These are phyloP conservation scores for Calcarius lapponicus DNA, from an alignment of 2,797 vertebrate genomes.

Conservation along the genomic window DNA sequence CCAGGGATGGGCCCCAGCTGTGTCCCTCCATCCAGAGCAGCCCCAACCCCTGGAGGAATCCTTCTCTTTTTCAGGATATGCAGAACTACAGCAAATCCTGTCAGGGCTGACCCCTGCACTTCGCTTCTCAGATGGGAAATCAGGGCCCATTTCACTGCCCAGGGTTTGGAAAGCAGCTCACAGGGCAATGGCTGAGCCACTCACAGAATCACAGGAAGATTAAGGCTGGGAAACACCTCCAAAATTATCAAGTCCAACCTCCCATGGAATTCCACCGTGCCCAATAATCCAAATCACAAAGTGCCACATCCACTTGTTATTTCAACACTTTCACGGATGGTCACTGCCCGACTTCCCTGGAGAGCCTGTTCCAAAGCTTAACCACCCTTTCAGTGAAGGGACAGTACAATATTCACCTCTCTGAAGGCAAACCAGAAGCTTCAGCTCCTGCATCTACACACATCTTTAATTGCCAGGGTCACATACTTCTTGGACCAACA, in stretches of 20 bases:
- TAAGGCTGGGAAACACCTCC: neutral
- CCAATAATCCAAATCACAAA: neutral
- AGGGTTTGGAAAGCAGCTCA: neutral
- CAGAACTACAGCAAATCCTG: neutral
- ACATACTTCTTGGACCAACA: neutral
- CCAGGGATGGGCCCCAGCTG: neutral
- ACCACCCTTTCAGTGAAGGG: neutral
- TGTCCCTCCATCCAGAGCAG: neutral
- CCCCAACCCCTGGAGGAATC: neutral
- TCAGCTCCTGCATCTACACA: rapidly evolving
- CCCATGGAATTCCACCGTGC: neutral
- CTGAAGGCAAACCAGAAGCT: neutral
- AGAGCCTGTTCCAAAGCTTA: neutral
- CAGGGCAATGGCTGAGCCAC: neutral
- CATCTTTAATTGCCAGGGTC: neutral
- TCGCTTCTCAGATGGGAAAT: neutral
- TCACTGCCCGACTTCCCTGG: neutral
- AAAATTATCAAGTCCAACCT: neutral
- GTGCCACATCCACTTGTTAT: too few relatives aligned
- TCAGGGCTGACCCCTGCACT: neutral
- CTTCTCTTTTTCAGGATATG: neutral
- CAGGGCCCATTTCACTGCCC: neutral
- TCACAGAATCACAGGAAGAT: neutral
- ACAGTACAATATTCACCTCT: neutral
- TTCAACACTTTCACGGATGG: neutral